A percentile compares a stretch with the other conserved stretches of the same genome.
phyloP scores from a whole-genome alignment of 2,888 invertebrate species.

The Megaustenia siamemsis region DNA sequence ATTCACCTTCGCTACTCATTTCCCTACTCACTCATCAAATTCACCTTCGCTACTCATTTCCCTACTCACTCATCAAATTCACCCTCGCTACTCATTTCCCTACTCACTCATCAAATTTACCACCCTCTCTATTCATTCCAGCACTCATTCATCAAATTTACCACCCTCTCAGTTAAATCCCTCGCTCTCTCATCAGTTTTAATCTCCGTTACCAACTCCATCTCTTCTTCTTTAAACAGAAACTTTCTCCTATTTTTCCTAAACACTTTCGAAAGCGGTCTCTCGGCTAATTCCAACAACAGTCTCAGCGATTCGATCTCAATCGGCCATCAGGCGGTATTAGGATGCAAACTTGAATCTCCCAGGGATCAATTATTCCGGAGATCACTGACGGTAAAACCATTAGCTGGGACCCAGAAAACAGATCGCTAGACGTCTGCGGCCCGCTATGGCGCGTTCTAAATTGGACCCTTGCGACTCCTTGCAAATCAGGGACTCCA shows the following conservation, averaged over 20 bases:
- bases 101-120: too few relatives aligned
- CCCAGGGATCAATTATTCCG: constrained; percentile 52
- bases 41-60: too few relatives aligned
- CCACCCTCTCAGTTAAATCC: too few relatives aligned
- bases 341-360: constrained; percentile 54
- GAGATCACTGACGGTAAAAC: constrained; percentile 51
- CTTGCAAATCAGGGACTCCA: constrained; percentile 51
- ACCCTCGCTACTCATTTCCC: too few relatives aligned
- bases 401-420: constrained; percentile 42
- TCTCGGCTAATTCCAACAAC: constrained; percentile 29
- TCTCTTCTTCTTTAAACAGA: too few relatives aligned
- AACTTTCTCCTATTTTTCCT: background rate
- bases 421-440: constrained; percentile 29
- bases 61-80: too few relatives aligned
- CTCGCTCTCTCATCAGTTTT: too few relatives aligned
- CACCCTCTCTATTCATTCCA: too few relatives aligned
- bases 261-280: constrained; percentile 34
- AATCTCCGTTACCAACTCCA: too few relatives aligned
- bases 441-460: constrained; percentile 31
- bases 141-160: too few relatives aligned
- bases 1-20: too few relatives aligned
- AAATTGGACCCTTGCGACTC: constrained; percentile 51
- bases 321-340: constrained; percentile 48
- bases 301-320: constrained; percentile 42
- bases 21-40: too few relatives aligned